These are phyloP conservation scores for Ennomos fuscantarius DNA, from an alignment of 2,888 invertebrate species.

Conservation along the genomic window DNA sequence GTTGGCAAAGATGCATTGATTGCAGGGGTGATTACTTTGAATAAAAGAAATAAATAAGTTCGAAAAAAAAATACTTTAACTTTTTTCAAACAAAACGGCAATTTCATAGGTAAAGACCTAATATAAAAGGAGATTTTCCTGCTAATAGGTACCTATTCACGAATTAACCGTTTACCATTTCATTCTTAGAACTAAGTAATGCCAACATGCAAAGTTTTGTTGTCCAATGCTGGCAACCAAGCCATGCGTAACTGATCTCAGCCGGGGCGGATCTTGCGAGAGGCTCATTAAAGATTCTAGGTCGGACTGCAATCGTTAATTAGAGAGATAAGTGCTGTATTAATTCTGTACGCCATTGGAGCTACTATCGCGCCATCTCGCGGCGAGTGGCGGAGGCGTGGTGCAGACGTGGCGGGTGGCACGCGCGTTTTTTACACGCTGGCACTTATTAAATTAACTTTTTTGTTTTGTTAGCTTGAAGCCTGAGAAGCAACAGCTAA, in stretches of 20 bases:
- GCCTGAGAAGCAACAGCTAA: no score
- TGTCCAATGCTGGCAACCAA: slow-evolving; percentile 34
- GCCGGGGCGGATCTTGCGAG: slow-evolving; percentile 74
- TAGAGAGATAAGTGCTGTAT: slow-evolving; percentile 81
- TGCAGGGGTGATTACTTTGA: no score
- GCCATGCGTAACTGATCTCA: slow-evolving; percentile 46
- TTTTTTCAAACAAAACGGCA: no score
- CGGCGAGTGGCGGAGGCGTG: slow-evolving; percentile 37
- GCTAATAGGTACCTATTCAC: no score
- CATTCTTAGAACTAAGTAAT: background rate
- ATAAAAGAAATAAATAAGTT: no score
- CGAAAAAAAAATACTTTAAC: no score
- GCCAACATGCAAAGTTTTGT: slow-evolving; percentile 30
- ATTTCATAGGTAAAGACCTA: no score
- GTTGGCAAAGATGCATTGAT: no score
- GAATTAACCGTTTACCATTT: no score
- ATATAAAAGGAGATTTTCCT: no score
- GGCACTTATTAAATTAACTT: no score
- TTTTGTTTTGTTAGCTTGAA: no score
- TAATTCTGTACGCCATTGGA: slow-evolving; percentile 82
- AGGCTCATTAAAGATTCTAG: slow-evolving; percentile 83
- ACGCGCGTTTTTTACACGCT: slow-evolving; percentile 10
- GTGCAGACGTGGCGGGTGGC: slow-evolving; percentile 14
- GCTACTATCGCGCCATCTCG: slow-evolving; percentile 70
- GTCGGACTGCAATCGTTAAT: slow-evolving; percentile 82